Evolutionary conservation across 1,140 invertebrate genomes (phyloP), one percentile per base, ranked within the genome.

Genomic region (Kradibia gibbosae): DNA sequence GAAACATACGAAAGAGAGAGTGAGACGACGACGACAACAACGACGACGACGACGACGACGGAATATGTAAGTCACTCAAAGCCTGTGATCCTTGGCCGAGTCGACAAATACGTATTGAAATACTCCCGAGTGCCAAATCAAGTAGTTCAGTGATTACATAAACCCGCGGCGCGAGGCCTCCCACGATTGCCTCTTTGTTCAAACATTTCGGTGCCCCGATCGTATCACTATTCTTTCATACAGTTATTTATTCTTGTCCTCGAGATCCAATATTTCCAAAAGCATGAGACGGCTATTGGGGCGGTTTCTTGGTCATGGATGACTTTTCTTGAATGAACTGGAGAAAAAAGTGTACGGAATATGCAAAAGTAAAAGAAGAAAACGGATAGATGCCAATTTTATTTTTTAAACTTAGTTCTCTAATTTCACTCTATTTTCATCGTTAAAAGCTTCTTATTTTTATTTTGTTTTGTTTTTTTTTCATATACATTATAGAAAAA

Each of bases 71-170:
- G n/a, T n/a, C 70, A 55, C 31, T 70, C 36, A 74, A 77, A 73
- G 48, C 83, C 84, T 87, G 88, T 88, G 86, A 88, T 89, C 74
- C 70, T 67, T 83, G 67, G 62, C 80, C 83, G 72, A 85, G 84
- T 71, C 85, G 74, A 85, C 85, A 76, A 79, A 84, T 85, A 84
- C 80, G 83, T 85, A 85, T 85, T 78, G 79, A 85, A 89, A 88
- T 89, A 89, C 86, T 90, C 87, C 86, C 87, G 86, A 87, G 88
- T 88, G 89, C 89, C 89, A 90, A 89, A 87, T 82, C 83, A 79
- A 86, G 84, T 74, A 80, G 75, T 82, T 74, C 74, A 78, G 71
- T 78, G 80, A 72, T 76, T 34, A 10, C 1, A 36, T 20, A 55
- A 2, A n/a, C 31, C 65, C 79, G 48, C 4, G 60, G 60, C 25